Conservation (phyloP, 23 tunicate genomes). For the Trididemnum miniatum region DNA sequence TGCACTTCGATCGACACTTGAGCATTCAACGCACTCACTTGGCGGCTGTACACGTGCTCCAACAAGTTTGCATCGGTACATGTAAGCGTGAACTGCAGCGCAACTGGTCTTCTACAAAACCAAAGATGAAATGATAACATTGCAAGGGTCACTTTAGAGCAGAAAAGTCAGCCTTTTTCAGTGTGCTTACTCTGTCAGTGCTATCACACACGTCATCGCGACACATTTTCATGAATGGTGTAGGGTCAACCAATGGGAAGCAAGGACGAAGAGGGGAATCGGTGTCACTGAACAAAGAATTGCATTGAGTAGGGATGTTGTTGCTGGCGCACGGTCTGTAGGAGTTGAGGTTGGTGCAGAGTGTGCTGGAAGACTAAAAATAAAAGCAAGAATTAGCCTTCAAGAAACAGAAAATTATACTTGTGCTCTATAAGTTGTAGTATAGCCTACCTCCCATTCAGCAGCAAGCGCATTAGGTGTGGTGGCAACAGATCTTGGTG, state of each 20-base stretch:
- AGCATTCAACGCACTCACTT: slow-evolving; percentile 59
- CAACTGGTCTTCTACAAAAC: slow-evolving; percentile 44
- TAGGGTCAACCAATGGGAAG: slow-evolving; percentile 81
- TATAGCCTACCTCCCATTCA: slow-evolving; percentile 86
- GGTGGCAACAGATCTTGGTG: slow-evolving; percentile 6
- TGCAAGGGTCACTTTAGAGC: no score
- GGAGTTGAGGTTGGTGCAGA: slow-evolving; percentile 26
- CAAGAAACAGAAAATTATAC: not conserved
- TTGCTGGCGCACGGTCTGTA: slow-evolving; percentile 39
- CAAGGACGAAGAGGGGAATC: slow-evolving; percentile 68
- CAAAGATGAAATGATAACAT: not conserved
- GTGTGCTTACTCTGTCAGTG: not conserved
- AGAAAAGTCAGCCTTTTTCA: no score
- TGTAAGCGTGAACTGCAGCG: slow-evolving; percentile 65
- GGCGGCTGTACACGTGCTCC: slow-evolving; percentile 70
- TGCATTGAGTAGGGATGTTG: slow-evolving; percentile 22
- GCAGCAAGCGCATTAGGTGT: slow-evolving; percentile 48
- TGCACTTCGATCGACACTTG: not conserved
- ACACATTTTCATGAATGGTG: slow-evolving; percentile 82
- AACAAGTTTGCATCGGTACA: slow-evolving; percentile 49
- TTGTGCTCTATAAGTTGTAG: not conserved
- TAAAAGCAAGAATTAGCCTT: not conserved
- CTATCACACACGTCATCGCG: slow-evolving; percentile 49
- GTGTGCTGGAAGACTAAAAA: slow-evolving; percentile 31
- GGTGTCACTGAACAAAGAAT: slow-evolving; percentile 41